Evolutionary conservation across 2,888 invertebrate species (phyloP), one percentile per base, ranked within the genome.

Genomic region (Theodoxus fluviatilis): DNA sequence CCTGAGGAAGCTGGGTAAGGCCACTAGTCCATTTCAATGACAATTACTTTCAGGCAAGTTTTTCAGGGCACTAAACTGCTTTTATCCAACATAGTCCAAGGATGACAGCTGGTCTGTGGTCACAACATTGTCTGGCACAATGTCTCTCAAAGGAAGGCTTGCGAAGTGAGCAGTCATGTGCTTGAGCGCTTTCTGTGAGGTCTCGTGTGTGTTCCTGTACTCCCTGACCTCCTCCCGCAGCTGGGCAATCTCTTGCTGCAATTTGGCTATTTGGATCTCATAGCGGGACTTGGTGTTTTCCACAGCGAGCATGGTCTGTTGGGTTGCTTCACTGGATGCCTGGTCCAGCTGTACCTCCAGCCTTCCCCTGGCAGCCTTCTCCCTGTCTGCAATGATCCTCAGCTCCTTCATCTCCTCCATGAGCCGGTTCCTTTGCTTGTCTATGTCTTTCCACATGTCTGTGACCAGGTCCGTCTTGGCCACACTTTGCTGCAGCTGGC

Each of bases 161-260:
- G 83, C 77, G 71, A 84, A 84, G 72, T 84, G 84, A 35, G 76
- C 75, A 43, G 81, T 69, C 37, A 84, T 73, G 74, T 83, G 83
- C 47, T 81, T 78, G 35, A 84, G 75, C 4, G 81, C 84, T 74
- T 79, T 78, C 68, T 79, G 79, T 6, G 83, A 79, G 25, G 75
- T 73, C 28, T 67, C 71, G 72, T 83, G 80, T 15, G 76, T 70
- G 65, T 76, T 71, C 64, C 68, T 77, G 71, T 84, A 84, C 38
- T 77, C 74, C 3, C 73, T 71, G 22, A 83, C 68, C 37, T 81
- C 80, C 18, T 72, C 69, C 0, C 77, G 74, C 33, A 81, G 68
- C 49, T 77, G 78, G 38, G 74, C 76, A 9, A 83, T 73, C 35
- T 79, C 74, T 69, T 80, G 74, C 40, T 78, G 72, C 64, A 84